Percentiles rank a stretch among this genome's conserved stretches.
These are phyloP conservation scores for Drosophila saltans DNA, from an alignment of 1,140 invertebrate genomes.

Conservation along the genomic window DNA sequence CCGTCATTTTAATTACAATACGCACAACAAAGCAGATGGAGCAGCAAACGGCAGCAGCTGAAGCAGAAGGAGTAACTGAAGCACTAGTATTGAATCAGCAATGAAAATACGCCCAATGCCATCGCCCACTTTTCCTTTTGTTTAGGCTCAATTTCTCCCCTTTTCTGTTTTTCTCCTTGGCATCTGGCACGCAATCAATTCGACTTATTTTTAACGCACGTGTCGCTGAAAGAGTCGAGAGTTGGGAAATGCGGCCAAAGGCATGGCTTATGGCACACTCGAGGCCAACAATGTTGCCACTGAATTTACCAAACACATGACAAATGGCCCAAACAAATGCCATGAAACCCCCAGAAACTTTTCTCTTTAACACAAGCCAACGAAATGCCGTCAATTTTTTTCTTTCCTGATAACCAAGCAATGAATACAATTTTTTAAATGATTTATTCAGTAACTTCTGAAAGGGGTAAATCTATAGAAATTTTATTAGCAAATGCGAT, in stretches of 20 bases:
- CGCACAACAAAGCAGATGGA: conserved; percentile 27
- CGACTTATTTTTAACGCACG: conserved; percentile 51
- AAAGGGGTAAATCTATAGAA: too few species aligned
- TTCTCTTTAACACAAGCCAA: conserved; percentile 22
- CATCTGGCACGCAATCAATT: conserved; percentile 79
- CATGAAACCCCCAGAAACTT: not conserved
- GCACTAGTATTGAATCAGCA: conserved; percentile 2
- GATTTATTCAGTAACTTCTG: too few species aligned
- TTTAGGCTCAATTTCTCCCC: conserved; percentile 47
- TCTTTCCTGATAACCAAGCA: not conserved
- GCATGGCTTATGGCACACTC: conserved; percentile 45
- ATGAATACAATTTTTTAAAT: not conserved
- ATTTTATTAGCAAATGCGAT: not conserved
- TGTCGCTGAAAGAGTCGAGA: conserved; percentile 28
- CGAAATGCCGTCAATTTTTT: conserved; percentile 25
- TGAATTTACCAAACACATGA: conserved; percentile 61
- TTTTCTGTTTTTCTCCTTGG: conserved; percentile 5
- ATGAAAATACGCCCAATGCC: conserved; percentile 12
- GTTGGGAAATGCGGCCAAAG: not conserved
- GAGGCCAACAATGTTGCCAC: conserved; percentile 20
- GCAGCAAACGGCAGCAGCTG: not conserved
- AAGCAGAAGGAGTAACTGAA: not conserved
- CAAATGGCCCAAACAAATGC: conserved; percentile 58
- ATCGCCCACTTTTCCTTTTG: conserved; percentile 17
- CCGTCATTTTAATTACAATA: conserved; percentile 79